These are phyloP conservation scores for Salminus brasiliensis DNA, from an alignment of 2,113 vertebrate genomes.

Conservation along the genomic window DNA sequence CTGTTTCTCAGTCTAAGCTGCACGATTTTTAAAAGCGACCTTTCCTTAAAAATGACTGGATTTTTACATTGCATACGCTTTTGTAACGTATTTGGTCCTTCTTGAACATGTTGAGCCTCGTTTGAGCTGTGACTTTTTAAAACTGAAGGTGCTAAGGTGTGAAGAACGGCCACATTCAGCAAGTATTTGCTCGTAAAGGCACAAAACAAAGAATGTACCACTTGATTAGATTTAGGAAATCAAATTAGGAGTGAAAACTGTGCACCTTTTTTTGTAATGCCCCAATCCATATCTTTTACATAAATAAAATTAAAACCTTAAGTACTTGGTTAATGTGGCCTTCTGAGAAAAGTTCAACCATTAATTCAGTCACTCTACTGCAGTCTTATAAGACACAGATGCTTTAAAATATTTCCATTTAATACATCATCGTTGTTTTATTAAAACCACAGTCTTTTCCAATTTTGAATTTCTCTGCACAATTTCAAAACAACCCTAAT, in stretches of 20 bases:
- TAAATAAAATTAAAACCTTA: background rate
- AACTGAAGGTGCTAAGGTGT: background rate
- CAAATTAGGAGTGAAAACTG: background rate
- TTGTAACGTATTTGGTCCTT: background rate
- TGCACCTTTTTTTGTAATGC: background rate
- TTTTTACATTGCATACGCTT: background rate
- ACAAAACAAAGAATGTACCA: conserved; percentile 2
- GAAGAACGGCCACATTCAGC: background rate
- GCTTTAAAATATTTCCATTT: too few relatives aligned
- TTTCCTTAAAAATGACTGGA: background rate
- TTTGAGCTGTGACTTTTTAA: conserved; percentile 8
- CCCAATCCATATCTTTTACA: background rate
- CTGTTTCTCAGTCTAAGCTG: background rate
- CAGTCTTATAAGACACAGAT: background rate
- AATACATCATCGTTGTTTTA: background rate
- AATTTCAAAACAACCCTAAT: too few relatives aligned
- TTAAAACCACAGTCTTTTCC: background rate
- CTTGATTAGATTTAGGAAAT: background rate
- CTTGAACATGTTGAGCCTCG: background rate
- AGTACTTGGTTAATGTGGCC: background rate
- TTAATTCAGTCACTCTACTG: background rate
- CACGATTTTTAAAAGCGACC: background rate
- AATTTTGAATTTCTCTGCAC: background rate
- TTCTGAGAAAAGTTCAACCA: background rate
- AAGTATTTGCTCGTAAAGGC: conserved; percentile 9